Percentiles rank a stretch among this genome's conserved stretches.
These are phyloP conservation scores for Archilochus colubris DNA, from an alignment of 2,113 vertebrate species.

Conservation along the genomic window DNA sequence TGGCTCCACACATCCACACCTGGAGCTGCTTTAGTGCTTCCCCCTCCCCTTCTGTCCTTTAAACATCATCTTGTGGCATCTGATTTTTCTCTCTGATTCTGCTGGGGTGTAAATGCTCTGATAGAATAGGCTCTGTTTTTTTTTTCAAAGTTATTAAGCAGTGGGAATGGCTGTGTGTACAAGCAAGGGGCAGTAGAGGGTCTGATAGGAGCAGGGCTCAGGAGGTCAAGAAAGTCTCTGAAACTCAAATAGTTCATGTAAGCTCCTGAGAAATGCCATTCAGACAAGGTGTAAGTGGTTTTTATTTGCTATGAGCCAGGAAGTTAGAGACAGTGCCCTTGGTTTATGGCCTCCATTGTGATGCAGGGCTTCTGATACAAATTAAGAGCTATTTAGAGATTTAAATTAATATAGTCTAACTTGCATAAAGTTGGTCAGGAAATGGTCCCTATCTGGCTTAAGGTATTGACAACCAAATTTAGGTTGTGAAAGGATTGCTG, in stretches of 20 bases:
- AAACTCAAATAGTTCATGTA: neutral
- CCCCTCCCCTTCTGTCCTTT: neutral
- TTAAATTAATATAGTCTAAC: neutral
- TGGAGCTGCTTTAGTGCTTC: neutral
- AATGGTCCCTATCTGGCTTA: neutral
- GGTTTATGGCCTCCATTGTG: neutral
- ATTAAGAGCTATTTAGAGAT: neutral
- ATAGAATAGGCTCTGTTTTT: neutral
- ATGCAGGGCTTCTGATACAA: neutral
- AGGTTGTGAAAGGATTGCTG: neutral
- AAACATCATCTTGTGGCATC: neutral
- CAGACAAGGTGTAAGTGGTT: neutral
- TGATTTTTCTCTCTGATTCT: neutral
- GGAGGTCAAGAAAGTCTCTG: neutral
- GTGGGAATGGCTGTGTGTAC: neutral
- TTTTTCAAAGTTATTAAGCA: neutral
- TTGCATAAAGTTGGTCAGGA: neutral
- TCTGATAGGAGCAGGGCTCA: accelerated
- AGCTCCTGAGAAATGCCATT: neutral
- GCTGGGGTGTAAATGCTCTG: neutral
- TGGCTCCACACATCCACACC: neutral
- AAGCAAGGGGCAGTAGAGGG: neutral
- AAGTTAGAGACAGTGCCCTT: neutral
- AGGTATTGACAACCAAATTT: neutral
- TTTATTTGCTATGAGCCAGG: neutral